phyloP scores from a whole-genome alignment of 2,888 invertebrate species.

The Hololepta plana region DNA sequence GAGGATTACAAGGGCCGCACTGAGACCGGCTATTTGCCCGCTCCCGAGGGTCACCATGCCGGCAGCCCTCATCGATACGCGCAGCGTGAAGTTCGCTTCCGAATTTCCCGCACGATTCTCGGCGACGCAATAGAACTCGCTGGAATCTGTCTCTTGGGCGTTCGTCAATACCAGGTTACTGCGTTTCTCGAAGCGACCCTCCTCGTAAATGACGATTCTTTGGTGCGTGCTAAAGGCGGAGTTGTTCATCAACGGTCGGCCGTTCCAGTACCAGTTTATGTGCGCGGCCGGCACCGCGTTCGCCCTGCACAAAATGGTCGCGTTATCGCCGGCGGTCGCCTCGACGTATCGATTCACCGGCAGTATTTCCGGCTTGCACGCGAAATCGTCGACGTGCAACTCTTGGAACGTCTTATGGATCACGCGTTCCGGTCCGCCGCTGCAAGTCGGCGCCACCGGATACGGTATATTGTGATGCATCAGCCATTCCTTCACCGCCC shows the following conservation, averaged over 20 bases:
- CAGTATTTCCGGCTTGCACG: slow-evolving; percentile 66
- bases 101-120: slow-evolving; percentile 78
- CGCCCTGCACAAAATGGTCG: slow-evolving; percentile 64
- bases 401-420: slow-evolving; percentile 59
- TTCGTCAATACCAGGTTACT: slow-evolving; percentile 63
- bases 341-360: slow-evolving; percentile 60
- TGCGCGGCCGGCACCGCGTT: slow-evolving; percentile 65
- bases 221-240: slow-evolving; percentile 64
- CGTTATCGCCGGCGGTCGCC: slow-evolving; percentile 66
- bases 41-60: slow-evolving; percentile 68
- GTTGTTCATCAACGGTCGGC: slow-evolving; percentile 56
- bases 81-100: slow-evolving; percentile 77
- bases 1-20: slow-evolving; percentile 62
- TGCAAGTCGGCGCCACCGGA: slow-evolving; percentile 61
- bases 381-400: slow-evolving; percentile 63
- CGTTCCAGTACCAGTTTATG: slow-evolving; percentile 79
- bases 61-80: slow-evolving; percentile 57
- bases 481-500: slow-evolving; percentile 69
- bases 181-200: slow-evolving; percentile 55
- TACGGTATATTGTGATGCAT: slow-evolving; percentile 57
- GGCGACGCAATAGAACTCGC: slow-evolving; percentile 76
- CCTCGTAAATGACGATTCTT: slow-evolving; percentile 56
- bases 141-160: slow-evolving; percentile 65
- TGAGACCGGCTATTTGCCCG: slow-evolving; percentile 71
- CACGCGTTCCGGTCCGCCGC: slow-evolving; percentile 49